Conservation (phyloP, 2,113 vertebrate species). For the Forbesichthys agassizii region DNA sequence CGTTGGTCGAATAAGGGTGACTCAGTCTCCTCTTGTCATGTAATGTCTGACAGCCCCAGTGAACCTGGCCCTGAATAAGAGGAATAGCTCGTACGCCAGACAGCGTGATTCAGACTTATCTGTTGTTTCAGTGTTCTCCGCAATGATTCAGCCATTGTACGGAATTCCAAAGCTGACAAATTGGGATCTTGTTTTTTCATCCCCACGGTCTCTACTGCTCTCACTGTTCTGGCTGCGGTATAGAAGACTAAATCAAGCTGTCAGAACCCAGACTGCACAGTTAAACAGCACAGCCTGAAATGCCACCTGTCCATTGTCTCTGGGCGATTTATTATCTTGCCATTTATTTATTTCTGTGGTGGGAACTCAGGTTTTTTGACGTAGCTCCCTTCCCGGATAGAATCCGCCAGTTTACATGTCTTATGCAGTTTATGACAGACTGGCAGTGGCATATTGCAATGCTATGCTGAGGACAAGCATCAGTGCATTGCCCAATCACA, state of each 20-base stretch:
- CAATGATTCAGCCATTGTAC: conserved; percentile 41
- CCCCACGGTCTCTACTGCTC: not conserved
- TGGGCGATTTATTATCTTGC: conserved; percentile 63
- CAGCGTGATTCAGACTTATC: too few relatives aligned
- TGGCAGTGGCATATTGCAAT: not conserved
- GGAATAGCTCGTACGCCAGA: not conserved
- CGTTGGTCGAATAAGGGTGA: conserved; percentile 11
- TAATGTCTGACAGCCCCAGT: not conserved
- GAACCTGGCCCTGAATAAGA: conserved; percentile 24
- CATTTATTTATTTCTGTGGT: conserved; percentile 63
- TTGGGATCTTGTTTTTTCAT: conserved; percentile 50
- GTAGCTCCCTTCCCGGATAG: conserved; percentile 27
- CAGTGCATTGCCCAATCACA: conserved; percentile 51
- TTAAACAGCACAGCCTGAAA: conserved; percentile 70
- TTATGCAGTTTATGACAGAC: not conserved
- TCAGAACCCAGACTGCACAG: conserved; percentile 69
- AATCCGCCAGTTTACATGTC: conserved; percentile 20
- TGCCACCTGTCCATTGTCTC: conserved; percentile 66
- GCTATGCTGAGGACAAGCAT: conserved; percentile 19
- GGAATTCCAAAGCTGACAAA: conserved; percentile 54
- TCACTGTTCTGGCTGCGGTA: conserved; percentile 51
- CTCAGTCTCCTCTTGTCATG: conserved; percentile 35
- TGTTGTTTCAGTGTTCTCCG: conserved; percentile 21
- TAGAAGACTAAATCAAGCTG: conserved; percentile 70
- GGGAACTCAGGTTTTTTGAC: conserved; percentile 43